Base-by-base conservation (phyloP, 2,888 invertebrate genomes). In the Azorinus chamasolen region DNA sequence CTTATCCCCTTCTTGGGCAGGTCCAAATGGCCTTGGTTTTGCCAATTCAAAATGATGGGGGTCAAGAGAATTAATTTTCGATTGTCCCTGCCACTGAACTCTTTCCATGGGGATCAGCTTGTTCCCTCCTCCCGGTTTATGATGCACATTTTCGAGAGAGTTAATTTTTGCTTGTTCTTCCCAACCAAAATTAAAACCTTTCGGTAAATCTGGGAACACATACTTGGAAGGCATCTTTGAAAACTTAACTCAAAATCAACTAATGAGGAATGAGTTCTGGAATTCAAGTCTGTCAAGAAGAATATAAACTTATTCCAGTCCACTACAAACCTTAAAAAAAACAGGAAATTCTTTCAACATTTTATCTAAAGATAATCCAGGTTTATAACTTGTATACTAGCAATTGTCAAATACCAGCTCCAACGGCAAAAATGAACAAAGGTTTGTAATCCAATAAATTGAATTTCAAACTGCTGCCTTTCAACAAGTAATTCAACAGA, bases 1-100 rank as follows among this genome's bases (percentile, higher is more conserved):
- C 63, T 72, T 79, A n/a, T 39, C 39, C 25, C 70, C 72, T 22
- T 65, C 68, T 2, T 71, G 37, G 0, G 72, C 78, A n/a, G 75
- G 75, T 45, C 77, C 73, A 14, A 75, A 25, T 57, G 74, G 65
- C 46, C 57, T 43, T 1, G 80, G 80, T 41, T 78, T 65, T 14
- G 76, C 71, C 45, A 78, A 48, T 51, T 78, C 72, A 71, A 81
- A 71, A 51, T 79, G 81, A 2, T 71, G 43, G 10, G 71, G 69
- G 41, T 86, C 84, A 0, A 81, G 48, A 8, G 83, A 85, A 14
- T 81, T 85, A 25, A 88, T 73, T 61, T 86, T 89, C 2, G 89
- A 46, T 54, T 83, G 62, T 12, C 66, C 80, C 16, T 77, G 83
- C 89, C 89, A 89, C 10, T 78, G 59, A 8, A 86, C 37, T 5